Evolutionary conservation across 1,140 invertebrate species (phyloP), one percentile per base, ranked within the genome.

Genomic region (Paraescarpia echinospica): DNA sequence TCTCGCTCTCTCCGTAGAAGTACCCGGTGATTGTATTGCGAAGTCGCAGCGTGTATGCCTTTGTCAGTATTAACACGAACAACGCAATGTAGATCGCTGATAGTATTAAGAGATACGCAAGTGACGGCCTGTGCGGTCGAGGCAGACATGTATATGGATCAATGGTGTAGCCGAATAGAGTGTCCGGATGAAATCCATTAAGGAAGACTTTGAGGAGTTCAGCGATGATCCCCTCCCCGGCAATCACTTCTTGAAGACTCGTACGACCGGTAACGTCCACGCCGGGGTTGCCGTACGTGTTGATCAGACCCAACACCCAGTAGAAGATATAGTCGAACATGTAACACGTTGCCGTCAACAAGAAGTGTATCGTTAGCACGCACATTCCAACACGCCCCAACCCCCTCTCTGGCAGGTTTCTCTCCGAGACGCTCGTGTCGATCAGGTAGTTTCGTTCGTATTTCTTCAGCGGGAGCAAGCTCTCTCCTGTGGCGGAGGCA

Each of bases 1-100:
- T 93, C 35, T 93, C 91, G n/a, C 92, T 35, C n/a, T 93, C 93
- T 18, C 88, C 35, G 35, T 93, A 93, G 88, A 93, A 93, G 92
- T 90, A 92, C 8, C 93, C 92, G 27, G 92, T 91, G 77, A 93
- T 88, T 88, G 27, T 12, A 89, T 93, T 93, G n/a, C 93, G 92
- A 27, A 92, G 34, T 35, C 93, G 90, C 34, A 93, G 59, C 18
- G 91, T n/a, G 93, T 93, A 92, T 9, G 93, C 93, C 33, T 93
- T 93, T 88, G 92, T 35, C 34, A 93, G 90, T 4, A 92, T 77
- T 1, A 89, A 35, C 22, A 92, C 9, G 8, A 92, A 89, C 33
- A 93, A 33, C n/a, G 41, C 93, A 27, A 93, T 31, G 48, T 93
- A 93, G n/a, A 92, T n/a, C 4, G 89, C 91, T 1, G 18, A 77